phyloP scores from a whole-genome alignment of 2,888 invertebrate genomes.

The Chrysodeixis includens region DNA sequence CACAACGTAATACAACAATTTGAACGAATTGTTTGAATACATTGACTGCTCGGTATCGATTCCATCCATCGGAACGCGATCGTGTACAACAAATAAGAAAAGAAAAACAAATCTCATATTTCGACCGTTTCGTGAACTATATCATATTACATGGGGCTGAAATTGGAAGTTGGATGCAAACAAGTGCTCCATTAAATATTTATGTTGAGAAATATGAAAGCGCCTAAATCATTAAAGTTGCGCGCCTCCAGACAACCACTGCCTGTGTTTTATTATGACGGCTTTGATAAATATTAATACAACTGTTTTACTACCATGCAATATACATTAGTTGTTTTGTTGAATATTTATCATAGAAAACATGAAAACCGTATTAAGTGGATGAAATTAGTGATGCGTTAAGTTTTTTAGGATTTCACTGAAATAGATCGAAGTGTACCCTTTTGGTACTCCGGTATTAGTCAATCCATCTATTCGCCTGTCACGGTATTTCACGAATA shows the following conservation, averaged over 20 bases:
- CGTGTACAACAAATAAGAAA: background rate
- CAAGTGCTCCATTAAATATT: conserved; percentile 4
- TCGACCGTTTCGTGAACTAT: background rate
- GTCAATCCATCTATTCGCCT: too few relatives aligned
- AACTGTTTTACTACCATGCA: background rate
- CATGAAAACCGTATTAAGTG: background rate
- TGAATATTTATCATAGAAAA: background rate
- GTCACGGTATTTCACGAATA: too few relatives aligned
- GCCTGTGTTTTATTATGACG: background rate
- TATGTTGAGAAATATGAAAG: background rate
- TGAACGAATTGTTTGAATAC: background rate
- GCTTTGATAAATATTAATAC: too few relatives aligned
- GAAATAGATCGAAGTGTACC: too few relatives aligned
- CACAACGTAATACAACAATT: too few relatives aligned
- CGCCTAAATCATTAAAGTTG: background rate
- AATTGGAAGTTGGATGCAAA: conserved; percentile 4
- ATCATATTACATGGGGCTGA: conserved; percentile 1
- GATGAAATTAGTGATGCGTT: too few relatives aligned
- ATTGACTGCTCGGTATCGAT: background rate
- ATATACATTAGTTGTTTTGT: background rate
- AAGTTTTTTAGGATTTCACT: too few relatives aligned
- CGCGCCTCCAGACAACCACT: background rate
- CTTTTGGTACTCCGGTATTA: too few relatives aligned
- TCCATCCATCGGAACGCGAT: background rate
- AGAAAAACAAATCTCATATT: conserved; percentile 4